Base-by-base conservation (phyloP, 1,140 invertebrate genomes). In the Drosophila neocordata region DNA sequence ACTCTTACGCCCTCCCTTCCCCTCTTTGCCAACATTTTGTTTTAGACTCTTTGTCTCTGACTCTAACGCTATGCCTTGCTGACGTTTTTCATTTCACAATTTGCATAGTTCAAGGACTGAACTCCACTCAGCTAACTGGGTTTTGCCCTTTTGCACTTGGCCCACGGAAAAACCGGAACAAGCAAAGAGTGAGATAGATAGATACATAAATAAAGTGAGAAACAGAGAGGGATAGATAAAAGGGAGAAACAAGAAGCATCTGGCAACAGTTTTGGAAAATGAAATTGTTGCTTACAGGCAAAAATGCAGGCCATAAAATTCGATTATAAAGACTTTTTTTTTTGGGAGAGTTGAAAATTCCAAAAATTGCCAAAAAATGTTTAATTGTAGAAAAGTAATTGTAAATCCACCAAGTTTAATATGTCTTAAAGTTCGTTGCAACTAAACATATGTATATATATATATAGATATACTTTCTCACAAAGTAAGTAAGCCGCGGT, bases 21-120 rank as follows among this genome's bases (percentile, higher is more conserved):
- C 15, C 63, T 2, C 18, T 62, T 57, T 52, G 22, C 11, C 34
- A 24, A 24, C 11, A 34, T 57, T 72, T 55, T 6, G 27, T 31
- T 31, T 31, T 31, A 31, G 27, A 31, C 27, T 31, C 27, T 31
- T 31, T 31, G 27, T 4, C 41, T 48, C 41, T 48, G 15, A 48
- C 41, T 48, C 15, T 48, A 20, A 20, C 18, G 15, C 41, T 11
- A 48, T 48, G 41, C 41, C 15, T 48, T 48, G 63, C 51, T 67
- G 73, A 58, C 74, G 71, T 77, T 77, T 72, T 85, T 87, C 78
- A 70, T 87, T 76, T 76, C 59, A 24, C 76, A 85, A 88, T 85
- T 85, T 88, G 74, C 82, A 88, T 85, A 85, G 82, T 85, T 85
- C 82, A 85, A 85, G 82, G 82, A 65, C 78, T 81, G 57, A 56